Percentiles rank a stretch among this genome's conserved stretches.
Evolutionary conservation across 1,140 invertebrate species (phyloP).

Genomic region (Drosophila chauvacae): DNA sequence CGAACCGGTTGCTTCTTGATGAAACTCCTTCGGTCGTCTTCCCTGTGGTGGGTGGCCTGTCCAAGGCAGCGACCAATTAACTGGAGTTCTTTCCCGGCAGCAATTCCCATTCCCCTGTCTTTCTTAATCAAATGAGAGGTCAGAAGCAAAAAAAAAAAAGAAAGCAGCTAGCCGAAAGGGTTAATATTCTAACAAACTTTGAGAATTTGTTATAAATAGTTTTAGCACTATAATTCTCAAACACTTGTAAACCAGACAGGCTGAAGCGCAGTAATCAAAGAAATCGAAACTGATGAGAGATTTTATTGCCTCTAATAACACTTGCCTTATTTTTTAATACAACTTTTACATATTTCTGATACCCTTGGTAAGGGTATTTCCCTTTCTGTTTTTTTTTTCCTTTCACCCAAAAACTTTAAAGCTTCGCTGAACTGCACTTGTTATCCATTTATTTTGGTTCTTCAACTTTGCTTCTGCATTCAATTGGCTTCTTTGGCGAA

Average conservation of each 20-base stretch:
- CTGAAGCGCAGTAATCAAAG: background rate
- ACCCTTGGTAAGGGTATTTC: slow-evolving; percentile 38
- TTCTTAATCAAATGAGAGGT: slow-evolving; percentile 7
- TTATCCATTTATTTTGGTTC: slow-evolving; percentile 25
- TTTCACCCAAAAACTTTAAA: slow-evolving; percentile 52
- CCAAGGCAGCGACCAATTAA: slow-evolving; percentile 43
- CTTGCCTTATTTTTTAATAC: no score
- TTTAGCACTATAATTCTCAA: no score
- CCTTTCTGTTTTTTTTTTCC: slow-evolving; percentile 6
- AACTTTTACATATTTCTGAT: background rate
- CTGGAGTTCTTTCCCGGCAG: slow-evolving; percentile 5
- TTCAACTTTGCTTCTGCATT: slow-evolving; percentile 55
- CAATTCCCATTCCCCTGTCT: background rate
- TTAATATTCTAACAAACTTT: background rate
- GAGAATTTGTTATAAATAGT: background rate
- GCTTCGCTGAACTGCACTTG: slow-evolving; percentile 51
- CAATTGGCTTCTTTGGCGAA: slow-evolving; percentile 71
- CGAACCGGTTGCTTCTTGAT: slow-evolving; percentile 47
- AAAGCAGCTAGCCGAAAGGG: background rate
- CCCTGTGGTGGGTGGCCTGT: slow-evolving; percentile 9
- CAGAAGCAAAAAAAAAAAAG: background rate
- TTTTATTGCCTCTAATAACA: no score
- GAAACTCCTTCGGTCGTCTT: slow-evolving; percentile 17
- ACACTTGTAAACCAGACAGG: no score
- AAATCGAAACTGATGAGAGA: no score